These are phyloP conservation scores for Paramormyrops kingsleyae DNA, from an alignment of 2,113 vertebrate species.

Conservation along the genomic window DNA sequence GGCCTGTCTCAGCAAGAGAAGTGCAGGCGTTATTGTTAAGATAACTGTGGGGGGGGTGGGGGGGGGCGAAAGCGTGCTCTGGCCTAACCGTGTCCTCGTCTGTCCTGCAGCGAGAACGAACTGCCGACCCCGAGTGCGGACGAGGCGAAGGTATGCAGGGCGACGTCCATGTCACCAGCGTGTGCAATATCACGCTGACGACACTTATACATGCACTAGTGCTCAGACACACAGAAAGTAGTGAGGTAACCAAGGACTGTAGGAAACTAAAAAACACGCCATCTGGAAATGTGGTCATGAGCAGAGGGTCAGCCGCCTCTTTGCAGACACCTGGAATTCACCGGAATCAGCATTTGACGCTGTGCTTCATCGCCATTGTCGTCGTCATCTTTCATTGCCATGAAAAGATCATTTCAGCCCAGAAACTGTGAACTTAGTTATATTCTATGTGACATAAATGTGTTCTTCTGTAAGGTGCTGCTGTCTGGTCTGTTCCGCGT, in stretches of 20 bases:
- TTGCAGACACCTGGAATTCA: neutral
- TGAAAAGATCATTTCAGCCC: neutral
- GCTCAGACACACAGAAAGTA: neutral
- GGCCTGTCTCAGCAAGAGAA: neutral
- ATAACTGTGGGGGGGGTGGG: no score
- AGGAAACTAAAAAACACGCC: neutral
- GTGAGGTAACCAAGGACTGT: neutral
- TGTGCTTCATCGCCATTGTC: neutral
- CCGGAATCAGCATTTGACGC: neutral
- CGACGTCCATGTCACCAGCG: neutral
- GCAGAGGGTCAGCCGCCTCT: neutral
- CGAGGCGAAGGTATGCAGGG: conserved; percentile 76
- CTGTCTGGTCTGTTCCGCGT: neutral
- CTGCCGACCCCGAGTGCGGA: conserved; percentile 68
- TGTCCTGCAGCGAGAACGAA: conserved; percentile 69
- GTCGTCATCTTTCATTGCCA: neutral
- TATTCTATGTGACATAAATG: neutral
- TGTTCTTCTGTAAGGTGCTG: neutral
- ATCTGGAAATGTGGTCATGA: neutral
- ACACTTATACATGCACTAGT: neutral
- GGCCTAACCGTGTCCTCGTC: neutral
- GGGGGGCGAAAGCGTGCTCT: neutral
- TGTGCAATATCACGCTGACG: neutral
- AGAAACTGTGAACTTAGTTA: neutral
- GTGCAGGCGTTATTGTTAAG: neutral